Base-by-base conservation (phyloP, 30 jellyfish, hydroid and myxozoan species). In the Turritopsis rubra region DNA sequence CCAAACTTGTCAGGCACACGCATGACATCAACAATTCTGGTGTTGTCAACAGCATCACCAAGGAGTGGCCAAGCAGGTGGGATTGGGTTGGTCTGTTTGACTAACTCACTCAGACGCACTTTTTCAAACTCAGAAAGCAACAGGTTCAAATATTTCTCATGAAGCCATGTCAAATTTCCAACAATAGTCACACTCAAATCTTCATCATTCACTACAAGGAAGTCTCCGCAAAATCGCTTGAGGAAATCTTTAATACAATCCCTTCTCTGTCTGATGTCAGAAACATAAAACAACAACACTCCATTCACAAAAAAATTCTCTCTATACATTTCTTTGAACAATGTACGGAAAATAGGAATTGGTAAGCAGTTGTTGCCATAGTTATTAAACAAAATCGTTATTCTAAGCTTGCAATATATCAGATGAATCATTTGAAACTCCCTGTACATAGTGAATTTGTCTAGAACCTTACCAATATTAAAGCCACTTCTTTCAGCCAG, bases 351-450 rank as follows among this genome's bases (percentile, higher is more conserved):
- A 13, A 24, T 21, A 16, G 71, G 71, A 21, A 82, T 52, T 18
- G 21, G 52, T 21, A 82, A 29, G 20, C 66, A 22, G 24, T 26
- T n/a, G 5, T 29, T 29, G 27, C 81, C 75, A 30, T 25, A 41
- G 72, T 41, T 21, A 71, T 66, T 28, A 20, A 25, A 41, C 88
- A 82, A 65, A 4, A 71, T 65, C 17, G 72, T 72, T 19, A 82
- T 82, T 16, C 88, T 87, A 7, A 66, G 31, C 72, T 82, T 82
- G 24, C 31, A 21, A 29, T 82, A 82, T 21, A 68, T 81, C 16
- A 31, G 72, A 82, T 82, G 88, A 66, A 82, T 8, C 41, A 22
- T 68, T 52, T 82, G 88, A 29, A 82, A 82, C n/a, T 72, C 81
- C 7, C 88, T 54, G 65, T 82, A 82, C 27, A 26, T 18, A 41